These are phyloP conservation scores for Gastrophryne carolinensis DNA, from an alignment of 2,797 vertebrate species.

Conservation along the genomic window DNA sequence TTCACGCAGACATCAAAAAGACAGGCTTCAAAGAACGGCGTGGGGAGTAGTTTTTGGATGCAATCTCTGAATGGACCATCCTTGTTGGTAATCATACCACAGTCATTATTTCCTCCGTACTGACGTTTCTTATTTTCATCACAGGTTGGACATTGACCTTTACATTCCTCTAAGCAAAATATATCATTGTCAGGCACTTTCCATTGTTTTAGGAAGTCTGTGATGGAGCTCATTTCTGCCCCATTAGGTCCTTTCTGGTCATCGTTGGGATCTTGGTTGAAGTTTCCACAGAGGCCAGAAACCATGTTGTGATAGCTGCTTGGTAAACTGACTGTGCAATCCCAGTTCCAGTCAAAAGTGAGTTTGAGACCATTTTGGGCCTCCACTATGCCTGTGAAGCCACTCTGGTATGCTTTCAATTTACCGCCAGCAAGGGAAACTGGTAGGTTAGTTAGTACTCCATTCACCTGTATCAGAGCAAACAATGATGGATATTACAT, in stretches of 20 bases:
- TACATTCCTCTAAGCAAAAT: slow-evolving; percentile 3
- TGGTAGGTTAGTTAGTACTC: slow-evolving; percentile 64
- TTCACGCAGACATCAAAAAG: slow-evolving; percentile 40
- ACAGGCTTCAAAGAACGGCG: slow-evolving; percentile 12
- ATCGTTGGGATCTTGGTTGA: slow-evolving; percentile 61
- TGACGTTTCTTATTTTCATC: not conserved
- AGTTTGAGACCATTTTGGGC: slow-evolving; percentile 67
- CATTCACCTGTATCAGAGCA: slow-evolving; percentile 70
- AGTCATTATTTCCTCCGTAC: slow-evolving; percentile 31
- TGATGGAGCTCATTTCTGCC: slow-evolving; percentile 20
- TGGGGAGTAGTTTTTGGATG: not conserved
- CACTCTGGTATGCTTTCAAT: slow-evolving; percentile 58
- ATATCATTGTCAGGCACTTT: not conserved
- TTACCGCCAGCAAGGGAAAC: slow-evolving; percentile 53
- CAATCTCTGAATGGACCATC: slow-evolving; percentile 46
- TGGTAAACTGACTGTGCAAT: slow-evolving; percentile 61
- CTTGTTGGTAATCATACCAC: not conserved
- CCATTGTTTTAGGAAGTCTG: slow-evolving; percentile 31
- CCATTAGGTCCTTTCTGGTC: slow-evolving; percentile 62
- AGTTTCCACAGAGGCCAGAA: slow-evolving; percentile 76
- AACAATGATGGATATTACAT: too few relatives aligned
- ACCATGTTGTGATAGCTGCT: slow-evolving; percentile 66
- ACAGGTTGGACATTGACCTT: slow-evolving; percentile 13
- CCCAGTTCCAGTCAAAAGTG: slow-evolving; percentile 65
- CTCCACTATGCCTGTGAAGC: slow-evolving; percentile 55